phyloP scores from a whole-genome alignment of 2,888 invertebrate species.

The Drosophila siamana region DNA sequence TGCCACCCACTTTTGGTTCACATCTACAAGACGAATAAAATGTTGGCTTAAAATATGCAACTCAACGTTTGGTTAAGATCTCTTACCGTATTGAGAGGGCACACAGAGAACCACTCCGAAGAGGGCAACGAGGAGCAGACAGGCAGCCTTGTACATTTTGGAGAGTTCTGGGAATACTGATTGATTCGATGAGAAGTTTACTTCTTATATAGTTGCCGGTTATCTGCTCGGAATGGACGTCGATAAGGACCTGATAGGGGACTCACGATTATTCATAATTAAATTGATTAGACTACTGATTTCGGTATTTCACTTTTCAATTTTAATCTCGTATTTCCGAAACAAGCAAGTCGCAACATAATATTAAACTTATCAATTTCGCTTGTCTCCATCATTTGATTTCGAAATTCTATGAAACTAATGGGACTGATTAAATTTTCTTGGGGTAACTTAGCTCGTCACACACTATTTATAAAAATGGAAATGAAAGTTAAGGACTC shows the following conservation, averaged over 20 bases:
- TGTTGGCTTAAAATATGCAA: background rate
- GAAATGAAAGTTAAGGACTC: background rate
- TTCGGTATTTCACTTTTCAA: background rate
- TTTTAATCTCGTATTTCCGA: background rate
- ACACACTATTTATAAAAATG: background rate
- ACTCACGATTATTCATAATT: background rate
- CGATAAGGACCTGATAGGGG: background rate
- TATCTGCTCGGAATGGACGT: background rate
- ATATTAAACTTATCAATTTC: background rate
- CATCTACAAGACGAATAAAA: background rate
- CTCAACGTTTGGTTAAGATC: background rate
- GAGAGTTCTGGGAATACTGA: background rate
- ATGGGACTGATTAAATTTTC: background rate
- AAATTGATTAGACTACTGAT: background rate
- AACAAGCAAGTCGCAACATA: background rate
- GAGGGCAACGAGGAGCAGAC: constrained; percentile 6
- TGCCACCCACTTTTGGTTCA: constrained; percentile 1
- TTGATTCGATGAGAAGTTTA: background rate
- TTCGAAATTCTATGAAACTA: background rate
- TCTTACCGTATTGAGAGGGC: constrained; percentile 17
- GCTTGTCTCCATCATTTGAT: background rate
- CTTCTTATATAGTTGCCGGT: constrained; percentile 9
- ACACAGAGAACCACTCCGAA: constrained; percentile 10
- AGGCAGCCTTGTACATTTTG: constrained; percentile 13
- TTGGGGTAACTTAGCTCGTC: constrained; percentile 1